Evolutionary conservation across 1,140 invertebrate genomes (phyloP).

Genomic region (Microvelia longipes): DNA sequence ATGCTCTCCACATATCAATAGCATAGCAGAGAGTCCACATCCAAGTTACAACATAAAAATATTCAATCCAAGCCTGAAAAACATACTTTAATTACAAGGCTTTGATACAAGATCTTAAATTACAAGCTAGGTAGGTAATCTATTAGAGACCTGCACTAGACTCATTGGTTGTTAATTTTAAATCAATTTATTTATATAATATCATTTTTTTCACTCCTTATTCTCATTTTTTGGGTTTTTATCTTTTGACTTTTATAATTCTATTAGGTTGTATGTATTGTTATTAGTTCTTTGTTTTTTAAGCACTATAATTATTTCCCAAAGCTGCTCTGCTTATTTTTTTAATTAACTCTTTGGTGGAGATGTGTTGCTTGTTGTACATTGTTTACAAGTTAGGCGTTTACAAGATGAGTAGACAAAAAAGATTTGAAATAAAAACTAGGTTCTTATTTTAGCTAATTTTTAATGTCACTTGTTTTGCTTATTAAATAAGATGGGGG

Average conservation of each 20-base stretch:
- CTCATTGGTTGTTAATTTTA: background rate
- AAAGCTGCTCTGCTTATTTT: too few species aligned
- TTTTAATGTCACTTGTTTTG: too few species aligned
- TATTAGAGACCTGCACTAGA: background rate
- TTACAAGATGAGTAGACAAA: too few species aligned
- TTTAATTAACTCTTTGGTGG: background rate
- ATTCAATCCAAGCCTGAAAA: slow-evolving; percentile 60
- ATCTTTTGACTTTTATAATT: background rate
- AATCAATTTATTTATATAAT: background rate
- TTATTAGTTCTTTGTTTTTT: too few species aligned
- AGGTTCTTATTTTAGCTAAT: too few species aligned
- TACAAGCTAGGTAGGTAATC: background rate
- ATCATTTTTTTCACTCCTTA: background rate
- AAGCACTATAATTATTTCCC: too few species aligned
- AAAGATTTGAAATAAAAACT: too few species aligned
- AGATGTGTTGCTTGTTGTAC: background rate
- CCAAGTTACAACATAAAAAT: slow-evolving; percentile 70
- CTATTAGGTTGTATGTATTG: too few species aligned
- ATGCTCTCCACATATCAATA: slow-evolving; percentile 52
- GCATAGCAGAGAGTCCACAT: slow-evolving; percentile 72
- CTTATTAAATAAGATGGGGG: too few species aligned
- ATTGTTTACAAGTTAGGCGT: too few species aligned
- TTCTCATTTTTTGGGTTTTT: background rate
- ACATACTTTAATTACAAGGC: background rate
- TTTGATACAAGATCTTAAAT: background rate